Conservation (phyloP, 2,888 invertebrate species). For the Conops quadrifasciatus region DNA sequence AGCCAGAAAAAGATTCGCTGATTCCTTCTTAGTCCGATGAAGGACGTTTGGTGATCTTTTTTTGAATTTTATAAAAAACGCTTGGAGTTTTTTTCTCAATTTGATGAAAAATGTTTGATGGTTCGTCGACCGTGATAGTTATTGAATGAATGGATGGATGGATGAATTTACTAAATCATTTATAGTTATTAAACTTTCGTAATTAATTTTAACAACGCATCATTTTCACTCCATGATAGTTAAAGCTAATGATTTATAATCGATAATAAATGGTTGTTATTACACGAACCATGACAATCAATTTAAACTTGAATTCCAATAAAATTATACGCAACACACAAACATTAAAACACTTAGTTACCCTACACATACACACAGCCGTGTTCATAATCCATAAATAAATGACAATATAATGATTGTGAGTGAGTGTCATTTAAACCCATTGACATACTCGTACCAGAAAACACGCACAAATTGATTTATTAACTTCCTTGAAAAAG, state of each 20-base stretch:
- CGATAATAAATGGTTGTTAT: slow-evolving; percentile 21
- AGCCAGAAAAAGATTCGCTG: no score
- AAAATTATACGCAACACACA: not conserved
- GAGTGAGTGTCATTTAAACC: not conserved
- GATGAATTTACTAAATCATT: no score
- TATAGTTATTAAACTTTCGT: no score
- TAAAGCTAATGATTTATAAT: slow-evolving; percentile 17
- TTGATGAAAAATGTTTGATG: no score
- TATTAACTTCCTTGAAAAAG: slow-evolving; percentile 7
- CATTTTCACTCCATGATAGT: not conserved
- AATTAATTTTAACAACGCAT: no score
- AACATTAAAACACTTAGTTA: not conserved
- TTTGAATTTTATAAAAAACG: no score
- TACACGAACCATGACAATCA: slow-evolving; percentile 28
- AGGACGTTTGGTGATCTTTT: no score
- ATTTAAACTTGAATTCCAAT: slow-evolving; percentile 21
- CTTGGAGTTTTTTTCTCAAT: no score
- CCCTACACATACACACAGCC: not conserved
- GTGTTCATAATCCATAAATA: not conserved
- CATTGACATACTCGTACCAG: no score
- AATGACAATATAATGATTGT: slow-evolving; percentile 1
- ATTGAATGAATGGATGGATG: no score
- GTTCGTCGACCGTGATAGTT: no score
- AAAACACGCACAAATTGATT: slow-evolving; percentile 10
- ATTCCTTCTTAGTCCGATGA: no score